Evolutionary conservation across 1,140 invertebrate species (phyloP).

Genomic region (Yoshiicerus persimilis): DNA sequence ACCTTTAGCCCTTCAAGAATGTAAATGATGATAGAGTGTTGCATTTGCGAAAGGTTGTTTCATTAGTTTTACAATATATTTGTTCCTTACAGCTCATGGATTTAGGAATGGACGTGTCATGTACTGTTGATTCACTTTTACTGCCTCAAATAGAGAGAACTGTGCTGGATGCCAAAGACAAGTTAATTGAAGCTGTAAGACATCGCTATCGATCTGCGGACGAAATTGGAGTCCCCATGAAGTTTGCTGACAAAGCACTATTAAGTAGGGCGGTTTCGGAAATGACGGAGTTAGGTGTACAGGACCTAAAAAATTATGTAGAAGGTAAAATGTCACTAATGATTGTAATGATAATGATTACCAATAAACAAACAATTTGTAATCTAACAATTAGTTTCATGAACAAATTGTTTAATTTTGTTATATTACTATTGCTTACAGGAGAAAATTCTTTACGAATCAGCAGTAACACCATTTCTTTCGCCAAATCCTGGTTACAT

Average conservation of each 20-base stretch:
- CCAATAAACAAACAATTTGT: too few relatives aligned
- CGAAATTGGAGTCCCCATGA: constrained; percentile 71
- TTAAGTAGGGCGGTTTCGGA: constrained; percentile 62
- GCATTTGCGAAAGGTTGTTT: not conserved
- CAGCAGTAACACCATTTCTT: constrained; percentile 70
- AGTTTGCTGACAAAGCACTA: constrained; percentile 62
- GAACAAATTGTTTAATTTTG: not conserved
- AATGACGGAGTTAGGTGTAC: constrained; percentile 60
- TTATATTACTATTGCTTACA: not conserved
- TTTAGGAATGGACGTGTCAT: constrained; percentile 77
- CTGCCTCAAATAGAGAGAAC: constrained; percentile 65
- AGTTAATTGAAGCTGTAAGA: constrained; percentile 73
- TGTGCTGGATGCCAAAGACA: constrained; percentile 69
- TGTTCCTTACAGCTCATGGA: constrained; percentile 61
- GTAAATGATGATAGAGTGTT: not conserved
- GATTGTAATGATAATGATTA: not conserved
- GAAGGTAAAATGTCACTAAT: constrained; percentile 56
- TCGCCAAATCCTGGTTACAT: constrained; percentile 67
- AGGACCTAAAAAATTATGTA: constrained; percentile 58
- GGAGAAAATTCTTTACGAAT: constrained; percentile 63
- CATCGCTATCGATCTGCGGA: constrained; percentile 62
- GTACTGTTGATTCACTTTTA: constrained; percentile 78
- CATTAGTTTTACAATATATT: not conserved
- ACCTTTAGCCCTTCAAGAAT: too few relatives aligned
- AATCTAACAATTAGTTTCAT: not conserved